Percentiles rank a stretch among this genome's conserved stretches.
These are phyloP conservation scores for Drosophila fungiperda DNA, from an alignment of 2,888 invertebrate genomes.

Conservation along the genomic window DNA sequence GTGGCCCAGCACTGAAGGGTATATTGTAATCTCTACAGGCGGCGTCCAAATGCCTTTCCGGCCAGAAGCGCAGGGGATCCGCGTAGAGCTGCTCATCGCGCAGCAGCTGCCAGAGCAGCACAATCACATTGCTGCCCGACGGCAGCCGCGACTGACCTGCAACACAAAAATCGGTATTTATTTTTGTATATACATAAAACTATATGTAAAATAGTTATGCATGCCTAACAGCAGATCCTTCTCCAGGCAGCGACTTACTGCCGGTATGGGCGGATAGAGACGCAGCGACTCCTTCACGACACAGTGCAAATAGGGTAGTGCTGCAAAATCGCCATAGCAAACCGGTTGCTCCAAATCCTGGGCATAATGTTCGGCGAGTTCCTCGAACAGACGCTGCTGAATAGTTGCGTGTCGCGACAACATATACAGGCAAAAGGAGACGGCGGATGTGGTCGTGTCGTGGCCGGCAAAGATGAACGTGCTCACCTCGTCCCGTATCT, in stretches of 20 bases:
- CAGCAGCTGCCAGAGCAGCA: slow-evolving; percentile 80
- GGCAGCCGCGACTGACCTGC: slow-evolving; percentile 67
- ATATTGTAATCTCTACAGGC: slow-evolving; percentile 62
- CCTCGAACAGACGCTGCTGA: slow-evolving; percentile 79
- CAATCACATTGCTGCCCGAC: slow-evolving; percentile 75
- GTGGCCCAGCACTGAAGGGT: slow-evolving; percentile 85
- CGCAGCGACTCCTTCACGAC: slow-evolving; percentile 89
- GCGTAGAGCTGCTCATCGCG: slow-evolving; percentile 74
- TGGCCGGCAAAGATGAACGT: slow-evolving; percentile 90
- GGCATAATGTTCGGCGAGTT: slow-evolving; percentile 75
- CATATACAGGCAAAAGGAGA: slow-evolving; percentile 80
- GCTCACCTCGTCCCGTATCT: slow-evolving; percentile 89
- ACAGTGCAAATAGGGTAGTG: slow-evolving; percentile 86
- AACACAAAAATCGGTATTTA: not conserved
- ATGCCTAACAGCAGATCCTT: slow-evolving; percentile 87
- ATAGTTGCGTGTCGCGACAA: slow-evolving; percentile 77
- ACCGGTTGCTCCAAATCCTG: slow-evolving; percentile 58
- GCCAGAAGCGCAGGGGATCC: slow-evolving; percentile 78
- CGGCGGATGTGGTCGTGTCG: slow-evolving; percentile 84
- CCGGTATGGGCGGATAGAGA: slow-evolving; percentile 88
- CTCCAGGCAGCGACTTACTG: slow-evolving; percentile 87
- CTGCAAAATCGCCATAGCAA: slow-evolving; percentile 67
- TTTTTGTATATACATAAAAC: not conserved
- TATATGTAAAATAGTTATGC: not conserved
- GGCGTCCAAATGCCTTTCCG: slow-evolving; percentile 75